These are phyloP conservation scores for Brenthis hecate DNA, from an alignment of 2,888 invertebrate genomes.

Conservation along the genomic window DNA sequence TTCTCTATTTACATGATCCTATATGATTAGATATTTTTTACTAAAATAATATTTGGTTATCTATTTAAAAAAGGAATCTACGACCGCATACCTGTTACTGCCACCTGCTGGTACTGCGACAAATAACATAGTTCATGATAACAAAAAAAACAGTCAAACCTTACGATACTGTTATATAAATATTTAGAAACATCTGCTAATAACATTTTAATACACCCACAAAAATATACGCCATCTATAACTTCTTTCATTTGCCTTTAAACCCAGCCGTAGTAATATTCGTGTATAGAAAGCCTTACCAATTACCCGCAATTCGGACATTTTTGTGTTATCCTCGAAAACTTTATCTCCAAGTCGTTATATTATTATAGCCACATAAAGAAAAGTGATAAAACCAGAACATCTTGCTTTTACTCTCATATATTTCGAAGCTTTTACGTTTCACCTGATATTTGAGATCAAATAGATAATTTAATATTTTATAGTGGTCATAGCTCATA, in stretches of 20 bases:
- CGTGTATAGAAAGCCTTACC: constrained; percentile 16
- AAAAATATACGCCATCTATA: neutral
- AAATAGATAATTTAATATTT: constrained; percentile 30
- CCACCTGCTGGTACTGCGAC: too few relatives aligned
- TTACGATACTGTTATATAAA: neutral
- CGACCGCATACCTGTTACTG: too few relatives aligned
- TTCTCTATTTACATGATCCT: too few relatives aligned
- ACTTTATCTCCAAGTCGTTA: constrained; percentile 33
- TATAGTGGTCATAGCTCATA: constrained; percentile 15
- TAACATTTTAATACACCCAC: too few relatives aligned
- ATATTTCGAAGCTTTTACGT: constrained; percentile 39
- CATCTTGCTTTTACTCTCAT: constrained; percentile 56
- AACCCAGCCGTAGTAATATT: neutral
- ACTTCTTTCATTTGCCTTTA: constrained; percentile 11
- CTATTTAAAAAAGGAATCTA: too few relatives aligned
- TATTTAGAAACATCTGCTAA: too few relatives aligned
- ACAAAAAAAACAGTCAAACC: neutral
- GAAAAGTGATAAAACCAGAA: constrained; percentile 45
- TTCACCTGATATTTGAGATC: constrained; percentile 32
- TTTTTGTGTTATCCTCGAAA: constrained; percentile 26
- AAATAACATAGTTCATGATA: too few relatives aligned
- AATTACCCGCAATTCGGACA: constrained; percentile 27
- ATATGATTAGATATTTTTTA: too few relatives aligned
- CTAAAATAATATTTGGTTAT: too few relatives aligned
- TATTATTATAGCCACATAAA: constrained; percentile 34